Conservation (phyloP, 2,888 invertebrate genomes). For the Drosophila phalerata region DNA sequence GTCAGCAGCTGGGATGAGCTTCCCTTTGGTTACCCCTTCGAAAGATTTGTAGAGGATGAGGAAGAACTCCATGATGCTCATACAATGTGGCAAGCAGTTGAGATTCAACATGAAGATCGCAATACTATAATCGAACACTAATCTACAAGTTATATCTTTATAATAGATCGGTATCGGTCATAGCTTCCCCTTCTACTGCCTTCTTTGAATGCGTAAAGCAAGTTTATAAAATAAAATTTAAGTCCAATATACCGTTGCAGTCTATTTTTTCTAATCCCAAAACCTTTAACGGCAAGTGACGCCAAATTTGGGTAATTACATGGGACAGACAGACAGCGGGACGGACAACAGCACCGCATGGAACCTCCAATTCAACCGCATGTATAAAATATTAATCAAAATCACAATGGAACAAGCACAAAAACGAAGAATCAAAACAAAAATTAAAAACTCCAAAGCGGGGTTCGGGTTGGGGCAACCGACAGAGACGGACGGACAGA, state of each 20-base stretch:
- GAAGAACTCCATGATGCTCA: constrained; percentile 80
- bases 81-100: constrained; percentile 42
- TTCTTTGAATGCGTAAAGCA: constrained; percentile 34
- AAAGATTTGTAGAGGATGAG: constrained; percentile 87
- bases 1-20: constrained; percentile 86
- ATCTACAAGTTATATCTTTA: not conserved
- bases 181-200: constrained; percentile 15
- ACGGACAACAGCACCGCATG: constrained; percentile 57
- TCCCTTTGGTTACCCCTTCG: constrained; percentile 90
- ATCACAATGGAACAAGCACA: constrained; percentile 64
- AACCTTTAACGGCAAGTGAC: constrained; percentile 75
- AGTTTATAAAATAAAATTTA: constrained; percentile 67
- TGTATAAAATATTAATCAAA: constrained; percentile 77
- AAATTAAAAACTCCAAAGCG: constrained; percentile 57
- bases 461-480: not conserved
- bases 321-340: constrained; percentile 38
- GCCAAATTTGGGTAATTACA: constrained; percentile 78
- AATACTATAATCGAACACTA: not conserved
- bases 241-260: constrained; percentile 62
- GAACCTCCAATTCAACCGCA: constrained; percentile 48
- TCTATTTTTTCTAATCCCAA: constrained; percentile 49
- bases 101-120: constrained; percentile 50
- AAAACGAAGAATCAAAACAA: constrained; percentile 65
- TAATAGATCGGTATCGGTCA: constrained; percentile 1
- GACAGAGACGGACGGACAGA: constrained; percentile 7